These are phyloP conservation scores for Ischnura elegans DNA, from an alignment of 2,888 invertebrate species.

Conservation along the genomic window DNA sequence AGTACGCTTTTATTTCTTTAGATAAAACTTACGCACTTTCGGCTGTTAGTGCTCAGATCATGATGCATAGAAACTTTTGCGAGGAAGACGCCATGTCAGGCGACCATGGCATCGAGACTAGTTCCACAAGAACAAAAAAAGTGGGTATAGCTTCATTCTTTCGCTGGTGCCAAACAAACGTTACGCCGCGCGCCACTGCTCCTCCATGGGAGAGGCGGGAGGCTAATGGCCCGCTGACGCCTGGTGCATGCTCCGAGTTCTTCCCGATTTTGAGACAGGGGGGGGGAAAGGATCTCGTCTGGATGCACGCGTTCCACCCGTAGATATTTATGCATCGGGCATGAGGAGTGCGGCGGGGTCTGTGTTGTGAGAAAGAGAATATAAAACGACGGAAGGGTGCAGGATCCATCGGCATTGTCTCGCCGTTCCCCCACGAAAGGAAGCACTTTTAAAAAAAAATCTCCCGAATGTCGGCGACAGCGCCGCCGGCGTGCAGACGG, in stretches of 20 bases:
- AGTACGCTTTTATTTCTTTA: too few species aligned
- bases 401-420: neutral
- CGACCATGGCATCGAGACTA: too few species aligned
- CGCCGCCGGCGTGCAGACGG: neutral
- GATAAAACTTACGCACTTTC: too few species aligned
- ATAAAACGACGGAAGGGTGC: neutral
- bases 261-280: too few species aligned
- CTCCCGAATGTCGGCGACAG: neutral
- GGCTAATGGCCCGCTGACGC: neutral
- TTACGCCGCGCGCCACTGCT: neutral
- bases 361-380: neutral
- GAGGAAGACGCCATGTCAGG: too few species aligned
- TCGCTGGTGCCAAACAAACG: neutral
- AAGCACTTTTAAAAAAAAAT: neutral
- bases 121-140: too few species aligned
- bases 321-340: neutral
- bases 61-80: too few species aligned
- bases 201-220: neutral
- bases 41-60: too few species aligned
- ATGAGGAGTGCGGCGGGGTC: neutral
- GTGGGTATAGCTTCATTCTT: too few species aligned
- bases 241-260: neutral
- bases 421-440: neutral
- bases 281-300: neutral
- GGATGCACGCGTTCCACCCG: neutral